Evolutionary conservation across 2,888 invertebrate genomes (phyloP), one percentile per base, ranked within the genome.

Genomic region (Cephus nigrinus): DNA sequence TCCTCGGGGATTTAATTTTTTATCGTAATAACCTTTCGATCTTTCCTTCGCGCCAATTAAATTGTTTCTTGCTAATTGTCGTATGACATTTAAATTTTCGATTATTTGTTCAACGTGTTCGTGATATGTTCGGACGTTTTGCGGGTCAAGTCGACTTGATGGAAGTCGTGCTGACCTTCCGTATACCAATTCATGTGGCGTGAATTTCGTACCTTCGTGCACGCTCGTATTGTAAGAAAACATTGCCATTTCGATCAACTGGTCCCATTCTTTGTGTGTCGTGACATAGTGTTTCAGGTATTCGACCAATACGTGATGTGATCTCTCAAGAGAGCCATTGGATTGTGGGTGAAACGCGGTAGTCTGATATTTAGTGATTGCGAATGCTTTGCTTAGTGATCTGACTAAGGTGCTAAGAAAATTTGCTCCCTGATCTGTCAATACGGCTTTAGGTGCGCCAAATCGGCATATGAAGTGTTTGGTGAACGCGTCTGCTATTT

Each of bases 231-330:
- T 80, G 12, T 80, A 78, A 0, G 81, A 80, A 11, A 81, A 77
- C 71, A 74, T 80, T 1, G 80, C 81, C 2, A 77, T 12, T 5
- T 77, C 76, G 1, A 84, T 15, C 76, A 77, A 78, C 11, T 76
- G 55, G 30, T 84, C 84, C 82, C 83, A 84, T 75, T 84, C 79
- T 3, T 34, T 77, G 76, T 36, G 79, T 68, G 1, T 77, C 78
- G 32, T 76, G 12, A 33, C 80, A n/a, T 68, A 79, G 32, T 79
- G 79, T 40, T 79, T 79, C 0, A 81, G 32, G 12, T 79, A 80
- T 36, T 79, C 78, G 3, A 80, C 72, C 0, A 80, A 35, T 0
- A 78, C 74, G 15, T 81, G 82, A 35, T 80, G 82, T 1, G 80
- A 82, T 15, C 78, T 40, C 32, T 82, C 82, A 12, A 80, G 55